Percentiles rank a stretch among this genome's conserved stretches.
These are phyloP conservation scores for Heliconius ethilla DNA, from an alignment of 2,888 invertebrate species.

Conservation along the genomic window DNA sequence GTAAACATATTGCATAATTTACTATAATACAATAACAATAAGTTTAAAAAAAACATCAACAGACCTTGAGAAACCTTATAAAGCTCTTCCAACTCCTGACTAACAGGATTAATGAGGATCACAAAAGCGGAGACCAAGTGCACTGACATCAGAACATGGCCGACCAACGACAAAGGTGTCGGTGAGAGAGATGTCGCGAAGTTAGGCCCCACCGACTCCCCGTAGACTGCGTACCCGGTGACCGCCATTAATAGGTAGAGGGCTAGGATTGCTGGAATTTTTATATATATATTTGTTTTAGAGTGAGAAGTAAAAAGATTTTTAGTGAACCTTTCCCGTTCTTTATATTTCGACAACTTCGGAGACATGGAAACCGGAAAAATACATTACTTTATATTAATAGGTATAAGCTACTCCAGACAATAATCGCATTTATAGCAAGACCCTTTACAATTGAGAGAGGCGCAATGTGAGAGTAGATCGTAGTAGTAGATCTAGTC, in stretches of 20 bases:
- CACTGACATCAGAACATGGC: conserved; percentile 83
- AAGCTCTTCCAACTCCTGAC: conserved; percentile 86
- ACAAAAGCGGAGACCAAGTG: conserved; percentile 86
- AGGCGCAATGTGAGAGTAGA: not conserved
- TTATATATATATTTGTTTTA: not conserved
- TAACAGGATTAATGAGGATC: conserved; percentile 87
- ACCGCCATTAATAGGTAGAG: conserved; percentile 83
- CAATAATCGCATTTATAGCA: not conserved
- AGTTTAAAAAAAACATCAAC: conserved; percentile 34
- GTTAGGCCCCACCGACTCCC: conserved; percentile 82
- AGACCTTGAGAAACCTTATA: conserved; percentile 83
- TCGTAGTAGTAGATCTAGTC: too few relatives aligned
- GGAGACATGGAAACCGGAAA: too few relatives aligned
- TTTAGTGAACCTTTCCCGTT: too few relatives aligned
- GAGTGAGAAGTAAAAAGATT: not conserved
- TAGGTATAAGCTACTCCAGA: too few relatives aligned
- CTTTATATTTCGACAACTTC: too few relatives aligned
- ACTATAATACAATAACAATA: not conserved
- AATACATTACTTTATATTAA: too few relatives aligned
- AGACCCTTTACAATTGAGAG: not conserved
- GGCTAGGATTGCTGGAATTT: conserved; percentile 76
- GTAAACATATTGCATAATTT: not conserved
- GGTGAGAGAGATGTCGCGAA: conserved; percentile 80
- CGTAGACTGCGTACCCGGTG: conserved; percentile 84
- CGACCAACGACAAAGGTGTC: conserved; percentile 79